phyloP scores from a whole-genome alignment of 2,888 invertebrate species.

The Trissolcus japonicus region DNA sequence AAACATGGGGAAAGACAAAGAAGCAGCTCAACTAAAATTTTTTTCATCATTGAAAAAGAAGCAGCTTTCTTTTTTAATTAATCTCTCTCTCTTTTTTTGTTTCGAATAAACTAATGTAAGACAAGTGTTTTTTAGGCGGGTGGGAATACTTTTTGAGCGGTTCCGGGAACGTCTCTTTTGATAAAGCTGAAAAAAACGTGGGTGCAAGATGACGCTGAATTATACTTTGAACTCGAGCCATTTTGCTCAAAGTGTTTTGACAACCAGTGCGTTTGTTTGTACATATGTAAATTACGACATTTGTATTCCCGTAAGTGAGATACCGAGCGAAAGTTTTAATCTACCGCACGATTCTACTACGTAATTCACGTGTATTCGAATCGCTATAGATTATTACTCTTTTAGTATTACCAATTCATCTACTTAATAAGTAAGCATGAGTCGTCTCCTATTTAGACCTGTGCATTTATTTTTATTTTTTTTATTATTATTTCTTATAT shows the following conservation, averaged over 20 bases:
- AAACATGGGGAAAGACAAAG: constrained; percentile 15
- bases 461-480: constrained; percentile 28
- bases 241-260: constrained; percentile 59
- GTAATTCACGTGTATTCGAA: constrained; percentile 52
- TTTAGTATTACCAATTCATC: constrained; percentile 54
- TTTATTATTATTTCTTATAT: constrained; percentile 2
- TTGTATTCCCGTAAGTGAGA: constrained; percentile 66
- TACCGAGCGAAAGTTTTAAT: constrained; percentile 40
- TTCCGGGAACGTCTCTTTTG: constrained; percentile 53
- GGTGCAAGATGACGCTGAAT: constrained; percentile 41
- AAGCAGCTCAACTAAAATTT: constrained; percentile 12
- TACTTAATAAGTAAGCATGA: constrained; percentile 56
- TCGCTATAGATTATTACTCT: constrained; percentile 21
- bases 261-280: constrained; percentile 70
- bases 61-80: constrained; percentile 14
- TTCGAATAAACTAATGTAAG: constrained; percentile 30
- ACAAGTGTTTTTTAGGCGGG: constrained; percentile 42
- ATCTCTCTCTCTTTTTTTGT: constrained; percentile 40
- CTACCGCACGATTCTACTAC: constrained; percentile 41
- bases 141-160: constrained; percentile 53
- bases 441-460: constrained; percentile 63
- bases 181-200: constrained; percentile 42
- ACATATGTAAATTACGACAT: constrained; percentile 74
- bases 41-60: constrained; percentile 18
- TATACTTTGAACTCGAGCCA: constrained; percentile 49